Conservation (phyloP, 2,888 invertebrate genomes). For the Hoplodrina blanda region DNA sequence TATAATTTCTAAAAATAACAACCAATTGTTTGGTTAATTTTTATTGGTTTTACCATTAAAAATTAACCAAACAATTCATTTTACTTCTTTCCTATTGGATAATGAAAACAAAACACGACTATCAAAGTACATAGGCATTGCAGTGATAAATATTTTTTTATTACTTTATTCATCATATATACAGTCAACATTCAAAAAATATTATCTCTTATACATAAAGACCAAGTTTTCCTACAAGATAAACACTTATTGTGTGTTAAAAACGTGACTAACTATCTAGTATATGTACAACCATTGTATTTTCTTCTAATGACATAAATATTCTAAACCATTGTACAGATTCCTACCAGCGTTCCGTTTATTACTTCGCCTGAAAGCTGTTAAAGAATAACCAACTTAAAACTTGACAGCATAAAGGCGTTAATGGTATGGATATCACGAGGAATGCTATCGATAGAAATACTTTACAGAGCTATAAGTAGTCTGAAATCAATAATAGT, state of each 20-base stretch:
- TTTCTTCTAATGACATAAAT: conserved; percentile 11
- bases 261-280: conserved; percentile 2
- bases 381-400: background rate
- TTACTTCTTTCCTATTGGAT: background rate
- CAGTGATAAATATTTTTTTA: background rate
- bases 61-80: background rate
- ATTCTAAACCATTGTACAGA: conserved; percentile 17
- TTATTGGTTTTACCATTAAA: too few species aligned
- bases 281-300: conserved; percentile 14
- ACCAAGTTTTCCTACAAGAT: conserved; percentile 5
- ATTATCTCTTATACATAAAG: background rate
- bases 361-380: background rate
- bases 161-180: background rate
- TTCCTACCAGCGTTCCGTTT: background rate
- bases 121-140: too few species aligned
- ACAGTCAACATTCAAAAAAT: background rate
- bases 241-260: background rate
- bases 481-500: conserved; percentile 68
- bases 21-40: too few species aligned
- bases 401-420: background rate
- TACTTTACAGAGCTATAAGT: conserved; percentile 29
- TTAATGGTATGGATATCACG: conserved; percentile 10
- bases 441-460: conserved; percentile 1
- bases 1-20: too few species aligned
- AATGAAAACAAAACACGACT: background rate